Percentiles rank a stretch among this genome's conserved stretches.
Evolutionary conservation across 2,888 invertebrate genomes (phyloP).

Genomic region (Drosophila meridionalis): DNA sequence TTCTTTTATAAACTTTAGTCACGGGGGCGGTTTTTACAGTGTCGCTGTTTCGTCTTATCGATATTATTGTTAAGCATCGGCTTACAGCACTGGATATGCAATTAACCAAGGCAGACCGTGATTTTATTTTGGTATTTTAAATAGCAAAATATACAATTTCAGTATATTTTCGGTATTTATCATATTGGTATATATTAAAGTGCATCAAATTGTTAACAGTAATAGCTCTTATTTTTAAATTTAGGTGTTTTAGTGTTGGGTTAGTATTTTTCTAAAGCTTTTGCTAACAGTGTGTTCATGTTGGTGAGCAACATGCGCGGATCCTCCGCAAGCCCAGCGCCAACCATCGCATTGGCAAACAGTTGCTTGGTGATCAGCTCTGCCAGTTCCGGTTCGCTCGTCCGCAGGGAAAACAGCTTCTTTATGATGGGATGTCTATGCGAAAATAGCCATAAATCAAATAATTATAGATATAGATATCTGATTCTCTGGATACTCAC

Average conservation of each 20-base stretch:
- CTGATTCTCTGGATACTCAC: constrained; percentile 85
- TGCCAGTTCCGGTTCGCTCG: constrained; percentile 92
- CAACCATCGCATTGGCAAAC: constrained; percentile 97
- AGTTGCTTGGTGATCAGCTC: constrained; percentile 94
- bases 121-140: constrained; percentile 6
- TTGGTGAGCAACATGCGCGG: constrained; percentile 93
- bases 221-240: constrained; percentile 20
- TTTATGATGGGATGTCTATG: constrained; percentile 94
- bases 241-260: background rate
- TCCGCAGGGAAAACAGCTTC: constrained; percentile 91
- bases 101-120: background rate
- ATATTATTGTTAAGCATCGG: constrained; percentile 3
- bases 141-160: background rate
- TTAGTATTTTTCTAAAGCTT: constrained; percentile 92
- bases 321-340: constrained; percentile 96
- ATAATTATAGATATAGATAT: background rate
- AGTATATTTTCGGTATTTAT: constrained; percentile 15
- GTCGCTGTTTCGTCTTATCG: constrained; percentile 25
- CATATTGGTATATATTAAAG: constrained; percentile 23
- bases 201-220: constrained; percentile 5
- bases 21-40: constrained; percentile 58
- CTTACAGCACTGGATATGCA: constrained; percentile 12
- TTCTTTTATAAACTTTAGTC: constrained; percentile 77
- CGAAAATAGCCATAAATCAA: background rate
- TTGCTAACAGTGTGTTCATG: constrained; percentile 93